Conservation (phyloP, 1,140 invertebrate species). For the Musca domestica region DNA sequence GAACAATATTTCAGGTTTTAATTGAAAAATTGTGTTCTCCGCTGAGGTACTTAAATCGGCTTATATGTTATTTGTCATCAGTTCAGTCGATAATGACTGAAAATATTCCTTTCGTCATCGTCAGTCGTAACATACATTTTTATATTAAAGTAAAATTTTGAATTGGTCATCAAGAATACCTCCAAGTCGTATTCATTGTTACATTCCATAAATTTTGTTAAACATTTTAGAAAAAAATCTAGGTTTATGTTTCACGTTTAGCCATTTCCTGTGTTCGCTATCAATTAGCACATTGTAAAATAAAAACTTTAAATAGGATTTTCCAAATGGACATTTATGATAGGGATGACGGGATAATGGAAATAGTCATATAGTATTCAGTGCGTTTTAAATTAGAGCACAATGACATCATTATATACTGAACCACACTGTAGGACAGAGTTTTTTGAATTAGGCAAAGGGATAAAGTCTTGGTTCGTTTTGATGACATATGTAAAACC, state of each 20-base stretch:
- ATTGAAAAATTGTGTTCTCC: conserved; percentile 15
- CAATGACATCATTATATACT: too few species aligned
- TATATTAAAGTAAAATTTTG: too few species aligned
- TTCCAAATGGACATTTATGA: too few species aligned
- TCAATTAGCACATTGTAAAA: neutral
- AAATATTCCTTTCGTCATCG: neutral
- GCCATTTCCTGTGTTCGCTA: neutral
- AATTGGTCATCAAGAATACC: neutral
- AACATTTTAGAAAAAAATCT: neutral
- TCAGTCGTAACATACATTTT: neutral
- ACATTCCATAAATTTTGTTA: neutral
- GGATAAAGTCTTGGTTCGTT: too few species aligned
- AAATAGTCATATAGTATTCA: too few species aligned
- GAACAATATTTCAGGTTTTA: conserved; percentile 14
- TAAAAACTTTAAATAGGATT: too few species aligned
- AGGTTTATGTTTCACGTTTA: neutral
- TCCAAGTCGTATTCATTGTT: neutral
- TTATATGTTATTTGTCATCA: neutral
- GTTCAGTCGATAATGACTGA: neutral
- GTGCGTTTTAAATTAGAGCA: too few species aligned
- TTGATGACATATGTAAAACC: too few species aligned
- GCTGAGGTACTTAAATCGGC: neutral
- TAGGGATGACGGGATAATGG: too few species aligned
- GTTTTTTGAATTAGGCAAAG: too few species aligned
- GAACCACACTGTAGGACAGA: too few species aligned